These are phyloP conservation scores for Halisarca cf. caerulea DNA, from an alignment of 37 sponge, comb jelly and placozoan species.

Conservation along the genomic window DNA sequence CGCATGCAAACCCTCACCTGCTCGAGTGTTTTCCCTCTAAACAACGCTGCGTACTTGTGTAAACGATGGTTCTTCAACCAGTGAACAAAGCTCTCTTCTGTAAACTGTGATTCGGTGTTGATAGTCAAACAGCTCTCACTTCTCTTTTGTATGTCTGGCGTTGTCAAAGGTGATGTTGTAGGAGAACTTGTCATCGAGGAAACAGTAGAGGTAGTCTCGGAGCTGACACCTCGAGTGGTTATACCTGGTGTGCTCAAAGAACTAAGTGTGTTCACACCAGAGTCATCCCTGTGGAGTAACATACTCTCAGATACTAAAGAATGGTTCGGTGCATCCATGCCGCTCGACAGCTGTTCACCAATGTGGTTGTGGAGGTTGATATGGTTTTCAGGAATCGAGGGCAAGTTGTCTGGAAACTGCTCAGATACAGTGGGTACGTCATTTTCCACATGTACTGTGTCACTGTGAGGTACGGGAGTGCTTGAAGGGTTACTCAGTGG, in stretches of 20 bases:
- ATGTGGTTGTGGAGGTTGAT: background rate
- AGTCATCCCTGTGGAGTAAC: background rate
- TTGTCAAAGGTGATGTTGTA: constrained; percentile 21
- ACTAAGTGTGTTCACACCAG: background rate
- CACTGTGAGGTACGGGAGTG: too few relatives aligned
- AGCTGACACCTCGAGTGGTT: background rate
- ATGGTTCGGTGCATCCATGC: background rate
- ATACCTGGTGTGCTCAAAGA: background rate
- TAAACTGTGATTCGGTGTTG: constrained; percentile 24
- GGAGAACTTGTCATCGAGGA: constrained; percentile 53
- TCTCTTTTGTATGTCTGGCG: background rate
- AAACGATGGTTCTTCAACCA: constrained; percentile 76
- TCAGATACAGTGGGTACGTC: too few relatives aligned
- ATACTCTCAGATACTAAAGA: background rate
- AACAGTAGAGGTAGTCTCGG: background rate
- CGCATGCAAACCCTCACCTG: too few relatives aligned
- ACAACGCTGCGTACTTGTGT: constrained; percentile 70
- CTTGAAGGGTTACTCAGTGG: too few relatives aligned
- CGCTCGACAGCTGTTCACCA: background rate
- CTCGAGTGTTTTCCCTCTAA: constrained; percentile 64
- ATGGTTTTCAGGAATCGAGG: background rate
- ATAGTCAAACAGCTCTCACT: constrained; percentile 34
- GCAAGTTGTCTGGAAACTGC: too few relatives aligned
- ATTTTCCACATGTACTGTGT: too few relatives aligned
- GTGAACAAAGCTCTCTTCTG: constrained; percentile 43